Evolutionary conservation across 1,140 invertebrate genomes (phyloP).

Genomic region (Camponotus pennsylvanicus): DNA sequence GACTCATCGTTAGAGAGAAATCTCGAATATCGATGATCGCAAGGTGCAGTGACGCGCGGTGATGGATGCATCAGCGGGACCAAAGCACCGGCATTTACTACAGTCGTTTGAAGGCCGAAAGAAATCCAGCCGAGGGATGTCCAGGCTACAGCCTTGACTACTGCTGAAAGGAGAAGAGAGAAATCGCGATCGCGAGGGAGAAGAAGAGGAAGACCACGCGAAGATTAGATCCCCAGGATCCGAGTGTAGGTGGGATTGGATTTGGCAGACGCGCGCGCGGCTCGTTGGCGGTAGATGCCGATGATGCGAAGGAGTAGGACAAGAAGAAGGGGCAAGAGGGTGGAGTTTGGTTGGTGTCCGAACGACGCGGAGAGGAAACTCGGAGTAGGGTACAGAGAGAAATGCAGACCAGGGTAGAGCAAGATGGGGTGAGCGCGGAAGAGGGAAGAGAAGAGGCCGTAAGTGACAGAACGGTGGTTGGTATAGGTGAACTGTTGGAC

Average conservation of each 20-base stretch:
- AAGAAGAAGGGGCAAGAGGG: slow-evolving; percentile 71
- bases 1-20: slow-evolving; percentile 18
- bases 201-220: slow-evolving; percentile 70
- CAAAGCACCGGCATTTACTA: slow-evolving; percentile 68
- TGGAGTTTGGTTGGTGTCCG: slow-evolving; percentile 74
- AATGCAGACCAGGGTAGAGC: slow-evolving; percentile 51
- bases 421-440: neutral
- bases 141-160: slow-evolving; percentile 17
- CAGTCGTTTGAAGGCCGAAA: slow-evolving; percentile 59
- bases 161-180: slow-evolving; percentile 32
- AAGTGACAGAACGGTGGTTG: slow-evolving; percentile 69
- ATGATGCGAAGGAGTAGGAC: slow-evolving; percentile 69
- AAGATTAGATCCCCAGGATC: slow-evolving; percentile 69
- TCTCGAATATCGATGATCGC: slow-evolving; percentile 44
- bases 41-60: slow-evolving; percentile 56
- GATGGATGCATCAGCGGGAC: slow-evolving; percentile 65
- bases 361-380: slow-evolving; percentile 75
- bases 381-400: slow-evolving; percentile 50
- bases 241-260: slow-evolving; percentile 77
- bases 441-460: slow-evolving; percentile 52
- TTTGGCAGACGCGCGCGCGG: slow-evolving; percentile 79
- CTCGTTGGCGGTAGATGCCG: slow-evolving; percentile 73
- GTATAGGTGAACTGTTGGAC: slow-evolving; percentile 81
- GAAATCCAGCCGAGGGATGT: slow-evolving; percentile 61
- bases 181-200: slow-evolving; percentile 15